Percentiles rank a stretch among this genome's conserved stretches.
These are phyloP conservation scores for Bagarius yarrelli DNA, from an alignment of 2,113 vertebrate species.

Conservation along the genomic window DNA sequence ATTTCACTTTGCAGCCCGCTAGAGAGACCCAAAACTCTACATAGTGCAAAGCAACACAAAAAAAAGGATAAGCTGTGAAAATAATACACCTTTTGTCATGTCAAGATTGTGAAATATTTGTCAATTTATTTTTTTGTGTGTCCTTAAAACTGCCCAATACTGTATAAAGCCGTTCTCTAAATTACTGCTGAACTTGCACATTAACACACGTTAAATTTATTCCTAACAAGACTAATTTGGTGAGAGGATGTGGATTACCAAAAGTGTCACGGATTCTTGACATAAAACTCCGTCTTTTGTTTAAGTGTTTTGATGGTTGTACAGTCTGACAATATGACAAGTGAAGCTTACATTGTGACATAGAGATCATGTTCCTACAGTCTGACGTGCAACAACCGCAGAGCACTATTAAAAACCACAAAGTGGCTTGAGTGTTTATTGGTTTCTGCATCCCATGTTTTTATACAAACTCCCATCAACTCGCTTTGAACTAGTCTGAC, in stretches of 20 bases:
- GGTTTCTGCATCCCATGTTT: neutral
- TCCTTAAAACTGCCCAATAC: neutral
- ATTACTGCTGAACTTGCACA: neutral
- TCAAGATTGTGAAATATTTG: neutral
- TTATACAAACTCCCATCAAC: neutral
- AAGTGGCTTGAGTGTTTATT: neutral
- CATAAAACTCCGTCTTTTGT: too few species aligned
- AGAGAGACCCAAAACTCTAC: slow-evolving; percentile 30
- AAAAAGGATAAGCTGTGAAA: neutral
- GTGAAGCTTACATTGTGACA: too few species aligned
- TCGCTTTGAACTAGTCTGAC: neutral
- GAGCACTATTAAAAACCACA: too few species aligned
- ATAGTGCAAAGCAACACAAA: slow-evolving; percentile 29
- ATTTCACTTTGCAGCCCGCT: slow-evolving; percentile 39
- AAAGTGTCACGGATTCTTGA: too few species aligned
- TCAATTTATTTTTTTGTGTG: neutral
- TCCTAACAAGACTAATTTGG: neutral
- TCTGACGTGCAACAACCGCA: too few species aligned
- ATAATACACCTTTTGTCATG: neutral
- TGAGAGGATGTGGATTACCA: too few species aligned
- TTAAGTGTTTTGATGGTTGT: too few species aligned
- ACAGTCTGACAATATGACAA: too few species aligned
- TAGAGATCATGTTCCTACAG: too few species aligned
- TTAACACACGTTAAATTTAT: neutral
- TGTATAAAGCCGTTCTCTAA: neutral